Percentiles rank a stretch among this genome's conserved stretches.
Evolutionary conservation across 2,113 vertebrate species (phyloP).

Genomic region (Lepus europaeus): DNA sequence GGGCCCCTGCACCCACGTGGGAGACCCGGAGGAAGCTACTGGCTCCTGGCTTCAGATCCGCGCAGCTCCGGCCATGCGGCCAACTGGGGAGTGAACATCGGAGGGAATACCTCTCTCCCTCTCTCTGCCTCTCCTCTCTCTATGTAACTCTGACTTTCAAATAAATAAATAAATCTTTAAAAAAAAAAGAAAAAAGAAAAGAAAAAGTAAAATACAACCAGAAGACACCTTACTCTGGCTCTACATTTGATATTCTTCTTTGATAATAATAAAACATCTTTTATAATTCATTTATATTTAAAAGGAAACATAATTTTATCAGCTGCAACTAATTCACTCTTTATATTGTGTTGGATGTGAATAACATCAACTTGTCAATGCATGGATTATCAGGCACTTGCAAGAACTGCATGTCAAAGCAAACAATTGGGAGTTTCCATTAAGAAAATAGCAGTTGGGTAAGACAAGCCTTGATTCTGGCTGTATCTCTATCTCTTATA

Average conservation of each 20-base stretch:
- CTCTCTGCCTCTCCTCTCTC: no score
- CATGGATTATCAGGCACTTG: neutral
- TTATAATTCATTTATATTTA: neutral
- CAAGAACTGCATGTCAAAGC: accelerated
- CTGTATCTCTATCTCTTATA: neutral
- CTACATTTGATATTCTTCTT: neutral
- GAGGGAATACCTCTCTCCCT: no score
- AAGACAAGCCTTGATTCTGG: neutral
- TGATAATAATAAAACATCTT: neutral
- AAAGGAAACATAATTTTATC: neutral
- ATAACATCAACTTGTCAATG: no score
- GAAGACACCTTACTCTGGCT: neutral
- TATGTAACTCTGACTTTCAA: no score
- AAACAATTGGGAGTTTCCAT: neutral
- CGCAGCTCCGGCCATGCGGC: no score
- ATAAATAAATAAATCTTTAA: no score
- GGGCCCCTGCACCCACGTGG: no score
- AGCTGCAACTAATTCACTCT: neutral
- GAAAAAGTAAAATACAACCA: neutral
- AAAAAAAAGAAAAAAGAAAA: neutral
- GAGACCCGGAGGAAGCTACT: no score
- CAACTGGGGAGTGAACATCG: no score
- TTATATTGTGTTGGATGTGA: neutral
- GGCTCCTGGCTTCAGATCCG: no score
- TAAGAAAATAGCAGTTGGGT: neutral